Conservation (phyloP, 2,888 invertebrate species). For the Diarsia rubi region DNA sequence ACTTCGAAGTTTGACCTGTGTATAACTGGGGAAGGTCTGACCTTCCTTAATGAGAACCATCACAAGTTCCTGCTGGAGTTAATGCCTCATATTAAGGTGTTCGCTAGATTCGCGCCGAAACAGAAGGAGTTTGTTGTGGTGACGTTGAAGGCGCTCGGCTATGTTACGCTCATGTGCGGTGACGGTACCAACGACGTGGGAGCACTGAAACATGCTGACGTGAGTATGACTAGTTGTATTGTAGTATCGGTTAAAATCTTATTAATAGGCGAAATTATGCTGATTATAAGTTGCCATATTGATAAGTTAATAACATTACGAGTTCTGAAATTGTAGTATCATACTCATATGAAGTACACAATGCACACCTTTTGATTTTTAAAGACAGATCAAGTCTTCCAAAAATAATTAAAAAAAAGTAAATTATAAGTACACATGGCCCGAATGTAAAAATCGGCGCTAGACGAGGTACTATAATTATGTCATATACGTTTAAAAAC, state of each 20-base stretch:
- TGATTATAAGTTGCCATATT: background rate
- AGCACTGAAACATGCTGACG: constrained; percentile 99
- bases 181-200: constrained; percentile 99
- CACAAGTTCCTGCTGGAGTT: constrained; percentile 92
- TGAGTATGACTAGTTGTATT: constrained; percentile 86
- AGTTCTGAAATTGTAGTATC: no score
- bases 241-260: background rate
- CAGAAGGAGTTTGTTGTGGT: constrained; percentile 99
- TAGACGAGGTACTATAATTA: no score
- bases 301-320: constrained; percentile 2
- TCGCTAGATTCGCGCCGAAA: constrained; percentile 99
- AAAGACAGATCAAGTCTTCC: background rate
- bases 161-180: constrained; percentile 99
- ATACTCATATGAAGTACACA: background rate
- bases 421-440: no score
- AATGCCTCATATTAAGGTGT: constrained; percentile 97
- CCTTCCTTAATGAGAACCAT: constrained; percentile 92
- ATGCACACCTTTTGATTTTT: background rate
- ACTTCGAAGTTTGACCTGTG: constrained; percentile 96
- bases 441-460: no score
- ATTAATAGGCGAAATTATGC: background rate
- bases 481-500: background rate
- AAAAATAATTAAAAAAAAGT: no score
- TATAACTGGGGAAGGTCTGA: constrained; percentile 97
- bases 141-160: constrained; percentile 96